Base-by-base conservation (phyloP, 1,140 invertebrate genomes). In the Nephila pilipes region DNA sequence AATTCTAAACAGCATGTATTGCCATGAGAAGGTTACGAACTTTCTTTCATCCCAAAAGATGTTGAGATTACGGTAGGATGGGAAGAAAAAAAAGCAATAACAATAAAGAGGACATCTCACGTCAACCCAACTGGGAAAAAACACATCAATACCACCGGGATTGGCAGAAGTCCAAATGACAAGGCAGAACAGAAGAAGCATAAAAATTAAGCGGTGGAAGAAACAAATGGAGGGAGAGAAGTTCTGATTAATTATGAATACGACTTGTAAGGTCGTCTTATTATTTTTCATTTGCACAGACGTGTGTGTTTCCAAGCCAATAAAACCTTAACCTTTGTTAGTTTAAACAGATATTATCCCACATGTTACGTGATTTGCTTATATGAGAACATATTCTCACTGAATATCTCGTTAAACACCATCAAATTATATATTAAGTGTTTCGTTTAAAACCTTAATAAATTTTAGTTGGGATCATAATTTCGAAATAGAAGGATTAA, bases 21-120 rank as follows among this genome's bases (percentile, higher is more conserved):
- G n/a, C 29, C 25, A 69, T 69, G 69, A 75, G 69, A 75, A 75
- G 69, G 69, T 75, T 75, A 29, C 29, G 69, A 75, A 75, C 69
- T 75, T 36, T 75, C 29, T 36, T 36, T 75, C 69, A 32, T 18
- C 5, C 69, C 29, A 36, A 75, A 75, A 75, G 69, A 75, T 75
- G 29, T 75, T 18, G 29, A 75, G 69, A 75, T 75, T 75, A 75
- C 14, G 32, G 25, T 75, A 60, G 46, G 12, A 46, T 10, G 46
- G 4, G 6, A 38, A 38, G 38, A 38, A 46, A 46, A 46, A 46
- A 29, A n/a, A 65, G n/a, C 18, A 75, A 75, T 75, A 75, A 75
- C 69, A 75, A 75, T 75, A 75, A 75, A 75, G 32, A 75, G 29
- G 29, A 20, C 69, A 46, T 75, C 29, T 75, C 69, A 36, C 32